These are phyloP conservation scores for Alcedo quadribrachys DNA, from an alignment of 2,797 vertebrate species.

Conservation along the genomic window DNA sequence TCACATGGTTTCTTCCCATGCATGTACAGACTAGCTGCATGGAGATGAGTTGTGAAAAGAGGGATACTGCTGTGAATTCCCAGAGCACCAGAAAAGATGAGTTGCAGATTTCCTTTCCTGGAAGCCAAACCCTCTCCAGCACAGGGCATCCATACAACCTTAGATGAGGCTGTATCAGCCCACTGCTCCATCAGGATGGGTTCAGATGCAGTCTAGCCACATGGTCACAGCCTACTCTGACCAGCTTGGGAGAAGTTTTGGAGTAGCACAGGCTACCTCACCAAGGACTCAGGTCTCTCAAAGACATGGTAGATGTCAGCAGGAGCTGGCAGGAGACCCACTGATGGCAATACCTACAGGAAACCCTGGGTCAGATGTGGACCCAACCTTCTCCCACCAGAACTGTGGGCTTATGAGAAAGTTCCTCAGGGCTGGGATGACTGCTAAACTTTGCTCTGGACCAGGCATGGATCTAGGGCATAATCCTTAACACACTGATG, in stretches of 20 bases:
- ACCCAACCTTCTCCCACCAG: not conserved
- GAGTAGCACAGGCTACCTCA: not conserved
- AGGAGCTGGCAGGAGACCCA: not conserved
- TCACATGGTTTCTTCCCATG: not conserved
- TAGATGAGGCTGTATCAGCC: not conserved
- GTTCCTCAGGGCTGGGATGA: not conserved
- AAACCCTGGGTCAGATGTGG: not conserved
- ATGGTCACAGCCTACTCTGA: not conserved
- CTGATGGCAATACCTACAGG: not conserved
- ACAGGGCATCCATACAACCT: accelerated
- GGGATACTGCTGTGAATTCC: not conserved
- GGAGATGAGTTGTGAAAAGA: not conserved
- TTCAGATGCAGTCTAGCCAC: not conserved
- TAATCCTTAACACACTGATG: not conserved
- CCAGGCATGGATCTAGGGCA: not conserved
- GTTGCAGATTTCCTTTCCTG: not conserved
- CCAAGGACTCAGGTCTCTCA: not conserved
- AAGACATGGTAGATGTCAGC: not conserved
- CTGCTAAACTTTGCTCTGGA: not conserved
- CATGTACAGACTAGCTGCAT: not conserved
- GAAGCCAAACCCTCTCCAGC: not conserved
- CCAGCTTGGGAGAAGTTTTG: not conserved
- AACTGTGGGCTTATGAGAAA: accelerated
- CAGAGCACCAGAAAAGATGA: not conserved
- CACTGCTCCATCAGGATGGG: accelerated